Base-by-base conservation (phyloP, 2,113 vertebrate genomes). In the Echinops telfairi region DNA sequence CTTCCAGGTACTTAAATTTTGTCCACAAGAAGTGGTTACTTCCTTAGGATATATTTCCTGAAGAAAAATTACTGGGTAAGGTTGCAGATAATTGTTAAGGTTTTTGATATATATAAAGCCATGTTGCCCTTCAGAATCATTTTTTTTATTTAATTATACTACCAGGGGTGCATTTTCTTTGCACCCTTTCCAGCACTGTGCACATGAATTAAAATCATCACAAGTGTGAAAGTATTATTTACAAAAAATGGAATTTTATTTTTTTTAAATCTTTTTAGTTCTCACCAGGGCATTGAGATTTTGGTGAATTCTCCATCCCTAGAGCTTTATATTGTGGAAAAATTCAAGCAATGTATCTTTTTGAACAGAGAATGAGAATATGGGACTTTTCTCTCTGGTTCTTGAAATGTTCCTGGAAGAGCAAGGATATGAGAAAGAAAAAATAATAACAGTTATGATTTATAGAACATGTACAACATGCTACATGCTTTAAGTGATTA, bases 41-140 rank as follows among this genome's bases (percentile, higher is more conserved):
- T 53, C 47, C 47, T 53, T 53, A 53, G 47, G 47, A 53, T 53
- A 53, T 53, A 53, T 53, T 53, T 53, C 47, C 12, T 53, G 47
- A 53, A 53, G 47, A 53, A 53, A 53, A 53, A 12, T 53, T 53
- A 53, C 47, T 53, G 29, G 31, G 8, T 81, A 81, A 73, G 20
- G 16, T 0, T 53, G 40, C 27, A 53, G 36, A 85, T 20, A 73
- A 22, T 90, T 80, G 53, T 85, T 85, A 90, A 89, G 23, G 25
- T 19, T 93, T 80, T 40, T 80, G 62, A 40, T 40, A 84, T 80
- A 84, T 58, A n/a, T 53, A 47, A 91, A 91, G 4, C 40, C 25
- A 25, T 36, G 33, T 66, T 87, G 57, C 10, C 79, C 38, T 79
- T 83, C 53, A 73, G 79, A 70, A 84, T 57, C n/a, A 71, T n/a